These are phyloP conservation scores for Vireo altiloquus DNA, from an alignment of 2,113 vertebrate genomes.

Conservation along the genomic window DNA sequence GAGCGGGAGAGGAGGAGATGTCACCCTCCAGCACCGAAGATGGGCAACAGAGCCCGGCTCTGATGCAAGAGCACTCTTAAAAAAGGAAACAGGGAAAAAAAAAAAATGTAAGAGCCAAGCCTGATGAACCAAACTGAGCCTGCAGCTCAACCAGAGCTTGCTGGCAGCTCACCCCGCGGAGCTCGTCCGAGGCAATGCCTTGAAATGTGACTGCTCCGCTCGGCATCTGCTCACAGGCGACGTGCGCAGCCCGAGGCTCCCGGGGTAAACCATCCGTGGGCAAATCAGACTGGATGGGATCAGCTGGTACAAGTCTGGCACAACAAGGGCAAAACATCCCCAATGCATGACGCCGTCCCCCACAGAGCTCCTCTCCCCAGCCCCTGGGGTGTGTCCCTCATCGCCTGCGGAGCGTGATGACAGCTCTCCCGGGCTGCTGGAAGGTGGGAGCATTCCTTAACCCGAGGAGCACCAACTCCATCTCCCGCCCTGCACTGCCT, in stretches of 20 bases:
- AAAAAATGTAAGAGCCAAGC: neutral
- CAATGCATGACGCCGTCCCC: fast-evolving
- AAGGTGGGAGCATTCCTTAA: fast-evolving
- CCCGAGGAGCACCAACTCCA: neutral
- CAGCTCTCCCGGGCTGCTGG: neutral
- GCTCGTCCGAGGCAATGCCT: fast-evolving
- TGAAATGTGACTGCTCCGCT: fast-evolving
- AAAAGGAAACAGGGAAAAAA: neutral
- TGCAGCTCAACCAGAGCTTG: neutral
- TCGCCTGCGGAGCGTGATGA: fast-evolving
- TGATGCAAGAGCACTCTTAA: neutral
- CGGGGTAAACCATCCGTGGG: neutral
- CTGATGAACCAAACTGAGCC: neutral
- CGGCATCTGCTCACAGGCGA: neutral
- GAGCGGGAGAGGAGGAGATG: neutral
- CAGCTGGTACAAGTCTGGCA: neutral
- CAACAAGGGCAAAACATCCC: neutral
- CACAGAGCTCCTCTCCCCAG: neutral
- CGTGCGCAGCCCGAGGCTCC: fast-evolving
- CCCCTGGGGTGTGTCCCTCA: fast-evolving
- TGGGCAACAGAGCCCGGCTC: neutral
- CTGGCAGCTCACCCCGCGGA: neutral
- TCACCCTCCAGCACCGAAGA: neutral
- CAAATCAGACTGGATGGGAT: neutral
- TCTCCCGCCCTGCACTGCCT: neutral